Conservation (phyloP, 2,113 vertebrate species). For the Fulica atra region DNA sequence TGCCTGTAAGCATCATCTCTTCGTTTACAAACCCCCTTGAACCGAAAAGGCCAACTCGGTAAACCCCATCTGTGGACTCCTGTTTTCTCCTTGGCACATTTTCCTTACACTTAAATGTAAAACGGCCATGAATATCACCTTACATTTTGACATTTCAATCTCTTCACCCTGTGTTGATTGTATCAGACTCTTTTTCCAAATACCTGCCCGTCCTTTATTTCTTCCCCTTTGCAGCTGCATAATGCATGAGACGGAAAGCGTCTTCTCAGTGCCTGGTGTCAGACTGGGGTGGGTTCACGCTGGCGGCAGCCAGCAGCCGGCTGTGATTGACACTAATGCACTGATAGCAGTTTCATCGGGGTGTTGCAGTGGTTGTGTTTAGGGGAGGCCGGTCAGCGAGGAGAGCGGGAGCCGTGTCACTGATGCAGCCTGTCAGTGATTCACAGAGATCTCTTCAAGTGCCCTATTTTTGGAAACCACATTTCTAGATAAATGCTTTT, state of each 20-base stretch:
- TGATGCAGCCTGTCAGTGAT: neutral
- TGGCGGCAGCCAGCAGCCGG: neutral
- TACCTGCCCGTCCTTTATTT: constrained; percentile 9
- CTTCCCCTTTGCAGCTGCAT: constrained; percentile 32
- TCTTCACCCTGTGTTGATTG: constrained; percentile 50
- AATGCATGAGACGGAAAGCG: constrained; percentile 25
- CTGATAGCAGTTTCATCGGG: neutral
- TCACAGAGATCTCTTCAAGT: neutral
- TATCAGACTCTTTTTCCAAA: neutral
- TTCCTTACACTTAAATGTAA: constrained; percentile 25
- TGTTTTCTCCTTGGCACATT: constrained; percentile 13
- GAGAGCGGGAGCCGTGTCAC: neutral
- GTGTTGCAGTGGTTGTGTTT: neutral
- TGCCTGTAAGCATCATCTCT: neutral
- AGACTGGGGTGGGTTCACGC: neutral
- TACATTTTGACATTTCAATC: constrained; percentile 60
- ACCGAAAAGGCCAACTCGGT: neutral
- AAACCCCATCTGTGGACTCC: neutral
- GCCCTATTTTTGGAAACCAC: constrained; percentile 28
- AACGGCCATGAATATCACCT: constrained; percentile 34
- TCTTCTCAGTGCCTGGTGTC: neutral
- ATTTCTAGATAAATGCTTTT: constrained; percentile 46
- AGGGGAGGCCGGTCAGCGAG: neutral
- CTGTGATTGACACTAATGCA: neutral
- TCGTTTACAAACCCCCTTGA: neutral